A percentile compares a stretch with the other conserved stretches of the same genome.
These are phyloP conservation scores for Microchirus variegatus DNA, from an alignment of 2,797 vertebrate genomes.

Conservation along the genomic window DNA sequence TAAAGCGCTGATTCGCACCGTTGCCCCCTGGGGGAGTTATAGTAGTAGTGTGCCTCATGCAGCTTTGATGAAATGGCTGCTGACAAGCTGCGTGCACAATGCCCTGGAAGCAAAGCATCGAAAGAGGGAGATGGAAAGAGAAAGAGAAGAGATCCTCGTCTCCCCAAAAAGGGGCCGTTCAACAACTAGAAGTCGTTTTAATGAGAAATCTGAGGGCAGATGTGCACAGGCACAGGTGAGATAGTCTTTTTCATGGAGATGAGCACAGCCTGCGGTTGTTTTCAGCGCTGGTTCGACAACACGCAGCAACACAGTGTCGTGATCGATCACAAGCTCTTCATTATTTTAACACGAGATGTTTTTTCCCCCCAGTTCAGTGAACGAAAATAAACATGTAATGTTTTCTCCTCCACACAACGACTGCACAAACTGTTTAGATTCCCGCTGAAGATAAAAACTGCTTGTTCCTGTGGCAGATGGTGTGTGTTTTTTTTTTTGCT, in stretches of 20 bases:
- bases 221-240: slow-evolving; percentile 62
- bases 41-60: slow-evolving; percentile 48
- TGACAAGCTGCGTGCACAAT: slow-evolving; percentile 69
- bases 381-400: no score
- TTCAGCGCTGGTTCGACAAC: no score
- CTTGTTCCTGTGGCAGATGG: not conserved
- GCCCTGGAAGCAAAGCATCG: slow-evolving; percentile 52
- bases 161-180: slow-evolving; percentile 49
- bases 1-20: slow-evolving; percentile 41
- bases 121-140: not conserved
- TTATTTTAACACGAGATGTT: no score
- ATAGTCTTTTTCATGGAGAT: slow-evolving; percentile 31
- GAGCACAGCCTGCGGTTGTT: slow-evolving; percentile 10
- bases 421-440: slow-evolving; percentile 3
- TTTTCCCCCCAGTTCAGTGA: no score
- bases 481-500: not conserved
- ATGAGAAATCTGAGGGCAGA: slow-evolving; percentile 49
- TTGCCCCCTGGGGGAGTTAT: slow-evolving; percentile 49
- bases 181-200: slow-evolving; percentile 44
- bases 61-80: slow-evolving; percentile 66
- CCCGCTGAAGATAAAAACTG: not conserved
- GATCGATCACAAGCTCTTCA: no score
- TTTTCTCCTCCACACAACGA: no score
- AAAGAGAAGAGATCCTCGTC: slow-evolving; percentile 23
- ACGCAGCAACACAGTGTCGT: no score